Conservation (phyloP, 2,888 invertebrate species). For the Drosophila nr. medialis region DNA sequence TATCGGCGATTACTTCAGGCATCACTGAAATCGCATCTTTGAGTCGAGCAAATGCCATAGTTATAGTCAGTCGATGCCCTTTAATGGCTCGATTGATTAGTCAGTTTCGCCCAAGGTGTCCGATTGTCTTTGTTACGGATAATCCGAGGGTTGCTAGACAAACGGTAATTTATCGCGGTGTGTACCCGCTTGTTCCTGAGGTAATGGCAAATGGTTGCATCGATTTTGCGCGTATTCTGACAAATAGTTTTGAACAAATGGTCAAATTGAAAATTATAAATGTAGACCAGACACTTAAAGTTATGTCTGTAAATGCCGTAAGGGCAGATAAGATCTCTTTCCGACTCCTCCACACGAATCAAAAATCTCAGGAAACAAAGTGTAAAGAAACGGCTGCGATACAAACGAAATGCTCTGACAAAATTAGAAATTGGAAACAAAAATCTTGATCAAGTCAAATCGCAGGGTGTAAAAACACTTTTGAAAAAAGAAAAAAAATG, state of each 20-base stretch:
- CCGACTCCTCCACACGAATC: constrained; percentile 33
- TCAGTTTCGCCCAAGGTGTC: constrained; percentile 96
- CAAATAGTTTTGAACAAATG: constrained; percentile 37
- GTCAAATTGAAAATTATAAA: constrained; percentile 44
- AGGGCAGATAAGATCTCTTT: constrained; percentile 49
- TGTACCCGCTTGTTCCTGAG: constrained; percentile 51
- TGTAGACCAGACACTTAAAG: constrained; percentile 13
- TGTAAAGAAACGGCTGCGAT: constrained; percentile 3
- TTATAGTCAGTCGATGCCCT: constrained; percentile 88
- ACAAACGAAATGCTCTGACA: neutral
- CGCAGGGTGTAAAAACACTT: constrained; percentile 4
- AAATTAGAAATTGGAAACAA: neutral
- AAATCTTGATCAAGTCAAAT: constrained; percentile 1
- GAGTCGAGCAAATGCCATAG: constrained; percentile 93
- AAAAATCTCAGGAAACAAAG: constrained; percentile 6
- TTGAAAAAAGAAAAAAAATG: neutral
- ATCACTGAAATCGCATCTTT: constrained; percentile 96
- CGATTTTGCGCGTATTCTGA: constrained; percentile 43
- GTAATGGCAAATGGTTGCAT: constrained; percentile 37
- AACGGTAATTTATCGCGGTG: constrained; percentile 62
- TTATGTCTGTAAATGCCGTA: constrained; percentile 60
- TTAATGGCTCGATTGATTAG: constrained; percentile 92
- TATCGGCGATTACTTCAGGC: constrained; percentile 95
- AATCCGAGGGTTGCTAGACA: constrained; percentile 93
- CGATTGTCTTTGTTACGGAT: constrained; percentile 95